These are phyloP conservation scores for Syngnathoides biaculeatus DNA, from an alignment of 2,113 vertebrate species.

Conservation along the genomic window DNA sequence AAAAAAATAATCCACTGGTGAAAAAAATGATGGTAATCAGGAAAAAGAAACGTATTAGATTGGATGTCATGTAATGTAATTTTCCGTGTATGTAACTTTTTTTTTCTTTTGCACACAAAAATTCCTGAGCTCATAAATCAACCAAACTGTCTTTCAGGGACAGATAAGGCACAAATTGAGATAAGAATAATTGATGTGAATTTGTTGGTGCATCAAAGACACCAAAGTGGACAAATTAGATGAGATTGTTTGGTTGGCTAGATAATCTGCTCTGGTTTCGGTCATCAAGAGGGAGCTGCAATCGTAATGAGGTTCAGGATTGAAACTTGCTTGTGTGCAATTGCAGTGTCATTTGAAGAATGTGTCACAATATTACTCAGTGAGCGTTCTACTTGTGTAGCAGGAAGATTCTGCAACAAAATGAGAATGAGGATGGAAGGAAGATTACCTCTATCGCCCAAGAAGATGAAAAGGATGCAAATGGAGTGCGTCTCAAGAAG, in stretches of 20 bases:
- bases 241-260: neutral
- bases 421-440: neutral
- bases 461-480: constrained; percentile 4
- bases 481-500: neutral
- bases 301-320: neutral
- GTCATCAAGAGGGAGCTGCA: neutral
- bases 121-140: too few species aligned
- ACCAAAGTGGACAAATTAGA: neutral
- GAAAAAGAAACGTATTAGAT: neutral
- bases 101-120: too few species aligned
- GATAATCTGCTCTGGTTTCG: neutral
- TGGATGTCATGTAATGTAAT: neutral
- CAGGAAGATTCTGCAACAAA: neutral
- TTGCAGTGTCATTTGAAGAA: neutral
- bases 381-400: neutral
- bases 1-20: too few species aligned
- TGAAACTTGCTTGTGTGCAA: neutral
- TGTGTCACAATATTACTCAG: neutral
- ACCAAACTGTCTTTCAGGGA: neutral
- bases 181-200: neutral
- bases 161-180: neutral
- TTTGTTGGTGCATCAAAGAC: neutral
- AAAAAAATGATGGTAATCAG: too few species aligned
- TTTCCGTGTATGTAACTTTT: too few species aligned
- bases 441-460: neutral